These are phyloP conservation scores for Dicrostonyx torquatus DNA, from an alignment of 2,797 vertebrate genomes.

Conservation along the genomic window DNA sequence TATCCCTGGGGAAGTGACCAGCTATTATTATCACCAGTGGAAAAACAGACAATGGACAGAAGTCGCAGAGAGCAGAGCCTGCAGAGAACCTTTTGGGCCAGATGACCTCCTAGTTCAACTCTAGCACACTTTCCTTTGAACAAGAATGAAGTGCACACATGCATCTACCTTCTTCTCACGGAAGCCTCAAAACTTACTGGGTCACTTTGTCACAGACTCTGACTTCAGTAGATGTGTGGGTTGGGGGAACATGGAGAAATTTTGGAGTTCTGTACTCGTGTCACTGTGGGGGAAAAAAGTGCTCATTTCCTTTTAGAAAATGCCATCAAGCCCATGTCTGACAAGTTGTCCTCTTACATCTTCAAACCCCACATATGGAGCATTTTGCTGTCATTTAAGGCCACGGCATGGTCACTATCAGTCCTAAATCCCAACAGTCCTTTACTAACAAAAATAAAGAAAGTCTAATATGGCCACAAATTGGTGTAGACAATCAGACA, in stretches of 20 bases:
- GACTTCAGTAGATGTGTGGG: background rate
- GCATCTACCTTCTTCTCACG: background rate
- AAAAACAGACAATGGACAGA: conserved; percentile 36
- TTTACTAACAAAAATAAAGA: background rate
- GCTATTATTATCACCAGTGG: background rate
- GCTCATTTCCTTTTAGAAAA: conserved; percentile 40
- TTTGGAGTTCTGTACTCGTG: background rate
- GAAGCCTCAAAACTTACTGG: conserved; percentile 23
- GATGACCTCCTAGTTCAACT: conserved; percentile 50
- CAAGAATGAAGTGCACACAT: background rate
- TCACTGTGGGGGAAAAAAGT: conserved; percentile 40
- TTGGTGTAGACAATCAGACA: background rate
- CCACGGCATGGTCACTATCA: background rate
- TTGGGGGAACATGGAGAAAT: background rate
- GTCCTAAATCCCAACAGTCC: background rate
- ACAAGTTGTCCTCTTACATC: conserved; percentile 17
- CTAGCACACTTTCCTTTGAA: background rate
- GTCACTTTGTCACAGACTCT: background rate
- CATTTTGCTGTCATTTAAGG: background rate
- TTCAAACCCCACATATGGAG: conserved; percentile 10
- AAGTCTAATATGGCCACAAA: background rate
- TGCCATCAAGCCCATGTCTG: background rate
- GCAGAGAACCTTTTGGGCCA: background rate
- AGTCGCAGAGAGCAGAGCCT: conserved; percentile 18
- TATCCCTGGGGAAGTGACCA: background rate